phyloP scores from a whole-genome alignment of 2,888 invertebrate genomes.

The Ceramica pisi region DNA sequence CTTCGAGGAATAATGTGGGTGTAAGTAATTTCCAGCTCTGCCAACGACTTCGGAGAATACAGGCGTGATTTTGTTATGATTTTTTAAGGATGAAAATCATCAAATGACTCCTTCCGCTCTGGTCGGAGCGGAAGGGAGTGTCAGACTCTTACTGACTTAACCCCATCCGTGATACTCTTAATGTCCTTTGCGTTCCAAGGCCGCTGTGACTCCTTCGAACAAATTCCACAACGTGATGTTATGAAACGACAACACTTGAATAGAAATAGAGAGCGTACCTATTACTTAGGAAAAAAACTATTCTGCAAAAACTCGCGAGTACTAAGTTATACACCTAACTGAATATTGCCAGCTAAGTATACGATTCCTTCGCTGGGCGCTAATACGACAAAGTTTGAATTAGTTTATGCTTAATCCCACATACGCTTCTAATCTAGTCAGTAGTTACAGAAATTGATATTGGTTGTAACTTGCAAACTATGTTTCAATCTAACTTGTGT shows the following conservation, averaged over 20 bases:
- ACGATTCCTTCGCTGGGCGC: conserved; percentile 4
- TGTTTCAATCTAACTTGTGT: conserved; percentile 6
- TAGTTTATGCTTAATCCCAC: conserved; percentile 48
- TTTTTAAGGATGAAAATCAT: too few relatives aligned
- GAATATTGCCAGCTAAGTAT: conserved; percentile 15
- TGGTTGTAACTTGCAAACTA: conserved; percentile 20
- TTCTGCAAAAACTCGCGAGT: conserved; percentile 23
- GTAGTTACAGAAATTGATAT: conserved; percentile 50
- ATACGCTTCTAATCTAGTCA: conserved; percentile 37
- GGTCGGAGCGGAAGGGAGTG: too few relatives aligned
- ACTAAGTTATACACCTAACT: conserved; percentile 1
- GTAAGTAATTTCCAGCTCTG: neutral
- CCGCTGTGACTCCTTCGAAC: too few relatives aligned
- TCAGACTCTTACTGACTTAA: too few relatives aligned
- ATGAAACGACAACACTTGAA: neutral
- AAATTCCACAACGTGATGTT: too few relatives aligned
- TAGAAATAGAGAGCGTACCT: neutral
- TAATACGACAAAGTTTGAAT: conserved; percentile 50
- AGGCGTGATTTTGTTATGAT: too few relatives aligned
- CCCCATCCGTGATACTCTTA: too few relatives aligned
- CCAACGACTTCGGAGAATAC: neutral
- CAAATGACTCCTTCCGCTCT: too few relatives aligned
- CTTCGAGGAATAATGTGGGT: neutral
- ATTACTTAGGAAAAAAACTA: conserved; percentile 11
- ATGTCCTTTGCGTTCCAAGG: too few relatives aligned